Base-by-base conservation (phyloP, 2,113 vertebrate species). In the Emydura subglobosa region DNA sequence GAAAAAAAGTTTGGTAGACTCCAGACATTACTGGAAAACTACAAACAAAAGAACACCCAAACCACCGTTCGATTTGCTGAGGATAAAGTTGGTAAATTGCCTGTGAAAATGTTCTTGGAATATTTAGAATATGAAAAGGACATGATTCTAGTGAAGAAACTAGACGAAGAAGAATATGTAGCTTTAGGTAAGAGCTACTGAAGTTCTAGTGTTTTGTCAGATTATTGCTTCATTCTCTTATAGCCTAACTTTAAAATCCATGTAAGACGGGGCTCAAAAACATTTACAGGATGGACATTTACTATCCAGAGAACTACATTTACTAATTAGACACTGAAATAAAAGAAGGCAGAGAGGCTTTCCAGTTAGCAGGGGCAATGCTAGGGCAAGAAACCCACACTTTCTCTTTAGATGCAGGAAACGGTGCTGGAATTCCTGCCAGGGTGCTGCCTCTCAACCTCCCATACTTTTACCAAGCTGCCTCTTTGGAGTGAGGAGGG, bases 71-170 rank as follows among this genome's bases (percentile, higher is more conserved):
- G 98, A 42, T 99, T 99, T 91, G 98, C 98, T 61, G 98, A 99
- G 92, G 98, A 98, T 92, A 97, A 98, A 4, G 98, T 97, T 79
- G 96, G 95, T 0, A 51, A 95, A 2, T 72, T 99, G 61, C 98
- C 99, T 9, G 98, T 98, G 51, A 99, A 98, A 95, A 98, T 94
- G 21, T 99, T 99, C 86, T 98, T 99, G 55, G 99, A 99, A 1
- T 99, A 99, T 97, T 95, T 99, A 93, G 99, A 99, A 82, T 99
- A 93, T 39, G 99, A 99, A 80, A 98, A 98, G 1, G 98, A 98
- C 0, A 57, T 84, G n/a, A 90, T 99, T 96, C 98, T 87, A 89
- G 93, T 99, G 50, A 98, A 97, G 97, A 98, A 98, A 89, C 95
- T 98, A 82, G 97, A 96, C 47, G 97, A 98, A 3, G 91, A 95